Percentiles rank a stretch among this genome's conserved stretches.
Conservation (phyloP, 1,140 invertebrate species). For the Drosophila melanica region DNA sequence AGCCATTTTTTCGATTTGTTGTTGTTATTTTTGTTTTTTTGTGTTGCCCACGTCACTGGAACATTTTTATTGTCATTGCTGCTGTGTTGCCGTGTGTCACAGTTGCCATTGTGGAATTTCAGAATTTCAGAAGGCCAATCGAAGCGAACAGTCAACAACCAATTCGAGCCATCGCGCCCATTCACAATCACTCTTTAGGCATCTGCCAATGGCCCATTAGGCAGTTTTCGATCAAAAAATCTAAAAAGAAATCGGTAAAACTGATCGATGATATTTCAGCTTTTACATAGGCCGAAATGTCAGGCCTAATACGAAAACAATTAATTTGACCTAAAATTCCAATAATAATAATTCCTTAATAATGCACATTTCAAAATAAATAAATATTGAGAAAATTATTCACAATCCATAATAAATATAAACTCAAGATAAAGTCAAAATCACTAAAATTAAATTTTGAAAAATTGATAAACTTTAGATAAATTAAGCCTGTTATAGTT, state of each 20-base stretch:
- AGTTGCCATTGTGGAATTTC: conserved; percentile 34
- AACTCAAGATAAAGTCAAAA: no score
- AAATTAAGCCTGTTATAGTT: no score
- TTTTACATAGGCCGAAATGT: conserved; percentile 11
- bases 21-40: conserved; percentile 3
- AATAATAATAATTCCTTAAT: neutral
- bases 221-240: neutral
- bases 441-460: no score
- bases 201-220: conserved; percentile 21
- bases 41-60: conserved; percentile 30
- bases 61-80: conserved; percentile 33
- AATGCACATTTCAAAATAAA: no score
- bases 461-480: no score
- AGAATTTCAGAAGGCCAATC: conserved; percentile 54
- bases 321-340: no score
- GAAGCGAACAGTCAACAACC: neutral
- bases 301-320: neutral
- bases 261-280: neutral
- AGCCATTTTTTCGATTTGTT: conserved; percentile 57
- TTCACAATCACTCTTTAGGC: neutral
- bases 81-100: conserved; percentile 19
- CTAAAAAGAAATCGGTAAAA: neutral
- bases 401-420: no score
- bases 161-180: conserved; percentile 3
- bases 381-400: no score